Percentiles rank a stretch among this genome's conserved stretches.
These are phyloP conservation scores for Drosophila tropicalis DNA, from an alignment of 1,140 invertebrate species.

Conservation along the genomic window DNA sequence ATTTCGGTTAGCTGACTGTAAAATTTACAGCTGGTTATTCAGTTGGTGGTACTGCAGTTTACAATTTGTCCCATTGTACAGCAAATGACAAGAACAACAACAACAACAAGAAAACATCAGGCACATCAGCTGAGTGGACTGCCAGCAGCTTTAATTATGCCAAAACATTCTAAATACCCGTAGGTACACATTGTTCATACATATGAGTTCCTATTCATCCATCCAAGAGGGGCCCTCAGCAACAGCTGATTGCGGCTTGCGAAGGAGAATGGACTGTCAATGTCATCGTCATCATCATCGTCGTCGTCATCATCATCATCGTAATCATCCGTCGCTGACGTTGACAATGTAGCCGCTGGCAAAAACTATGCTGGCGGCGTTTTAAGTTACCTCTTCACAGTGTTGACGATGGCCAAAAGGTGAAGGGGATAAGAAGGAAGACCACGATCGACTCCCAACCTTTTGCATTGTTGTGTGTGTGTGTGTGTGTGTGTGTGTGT, in stretches of 20 bases:
- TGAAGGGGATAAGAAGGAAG: constrained; percentile 19
- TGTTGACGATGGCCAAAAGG: constrained; percentile 4
- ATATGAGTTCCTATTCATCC: background rate
- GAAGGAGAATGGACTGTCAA: constrained; percentile 37
- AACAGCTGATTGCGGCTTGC: constrained; percentile 45
- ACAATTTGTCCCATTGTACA: constrained; percentile 5
- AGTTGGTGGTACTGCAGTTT: no score
- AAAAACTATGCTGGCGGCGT: constrained; percentile 58
- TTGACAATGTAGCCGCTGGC: constrained; percentile 55
- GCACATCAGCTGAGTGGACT: constrained; percentile 60
- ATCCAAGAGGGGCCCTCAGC: constrained; percentile 32
- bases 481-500: constrained; percentile 5
- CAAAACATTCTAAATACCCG: constrained; percentile 74
- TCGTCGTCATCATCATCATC: constrained; percentile 51
- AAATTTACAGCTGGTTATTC: no score
- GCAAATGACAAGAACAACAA: constrained; percentile 20
- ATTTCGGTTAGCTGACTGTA: no score
- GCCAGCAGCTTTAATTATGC: constrained; percentile 75
- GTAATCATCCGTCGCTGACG: constrained; percentile 54
- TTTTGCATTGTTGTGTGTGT: constrained; percentile 64
- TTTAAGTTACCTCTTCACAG: constrained; percentile 41
- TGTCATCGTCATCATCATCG: constrained; percentile 44
- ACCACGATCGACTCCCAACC: constrained; percentile 49
- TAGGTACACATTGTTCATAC: constrained; percentile 34
- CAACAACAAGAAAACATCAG: no score